Evolutionary conservation across 1,140 invertebrate species (phyloP), one percentile per base, ranked within the genome.

Genomic region (Pissodes strobi): DNA sequence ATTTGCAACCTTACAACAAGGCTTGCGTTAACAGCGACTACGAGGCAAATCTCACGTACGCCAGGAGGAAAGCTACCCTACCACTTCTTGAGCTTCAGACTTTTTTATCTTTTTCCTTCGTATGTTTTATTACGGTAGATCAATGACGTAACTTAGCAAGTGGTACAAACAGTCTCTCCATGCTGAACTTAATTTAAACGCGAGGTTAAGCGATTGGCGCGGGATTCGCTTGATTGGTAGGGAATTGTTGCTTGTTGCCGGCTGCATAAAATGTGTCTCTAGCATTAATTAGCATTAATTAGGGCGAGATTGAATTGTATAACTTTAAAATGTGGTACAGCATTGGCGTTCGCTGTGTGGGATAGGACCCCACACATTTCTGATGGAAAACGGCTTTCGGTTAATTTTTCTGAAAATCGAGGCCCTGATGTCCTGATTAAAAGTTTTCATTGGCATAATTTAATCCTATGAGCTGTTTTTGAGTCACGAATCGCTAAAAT

Each of bases 41-140:
- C 57, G 57, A 13, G 38, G 15, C 12, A 13, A 23, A 48, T 21
- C 18, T 48, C 57, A 59, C 57, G 57, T 59, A 59, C 43, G 57
- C 57, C 57, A 59, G 37, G 57, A 59, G 49, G 57, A 59, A 59
- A 48, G 57, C 27, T 19, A 59, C 57, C 57, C 57, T 48, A 59
- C 57, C 27, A 59, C 25, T 59, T 48, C 23, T 56, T 52, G 12
- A n/a, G n/a, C n/a, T n/a, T n/a, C n/a, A n/a, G 13, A 13, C 17
- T 13, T 39, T 13, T 41, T 21, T 45, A 19, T 45, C 41, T 45
- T 34, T 45, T 58, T 30, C 18, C 45, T 12, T 25, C 6, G 2
- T 34, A 30, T 19, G 18, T 12, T 19, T 34, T 56, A 41, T 6
- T 58, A 19, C 39, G 25, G 39, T 58, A 45, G 39, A 56, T 45